Evolutionary conservation across 2,888 invertebrate species (phyloP).

Genomic region (Lamproptera curius): DNA sequence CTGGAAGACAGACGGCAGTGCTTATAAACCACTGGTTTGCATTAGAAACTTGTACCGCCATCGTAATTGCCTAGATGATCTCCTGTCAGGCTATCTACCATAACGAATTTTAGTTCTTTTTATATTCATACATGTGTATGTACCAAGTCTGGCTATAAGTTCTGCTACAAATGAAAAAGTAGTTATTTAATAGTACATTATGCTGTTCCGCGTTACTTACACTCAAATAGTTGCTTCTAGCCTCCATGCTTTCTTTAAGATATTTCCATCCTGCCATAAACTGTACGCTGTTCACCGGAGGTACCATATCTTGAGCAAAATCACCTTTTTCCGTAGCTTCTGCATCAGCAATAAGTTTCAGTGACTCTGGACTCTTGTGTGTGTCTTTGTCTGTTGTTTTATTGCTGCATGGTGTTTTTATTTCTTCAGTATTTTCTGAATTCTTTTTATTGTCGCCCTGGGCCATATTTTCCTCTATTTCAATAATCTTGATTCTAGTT

Average conservation of each 20-base stretch:
- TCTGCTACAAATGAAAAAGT: not conserved
- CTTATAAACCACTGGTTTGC: too few species aligned
- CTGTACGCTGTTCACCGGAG: constrained; percentile 81
- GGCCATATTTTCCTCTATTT: constrained; percentile 39
- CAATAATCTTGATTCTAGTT: constrained; percentile 48
- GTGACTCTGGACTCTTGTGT: constrained; percentile 40
- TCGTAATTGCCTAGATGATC: too few species aligned
- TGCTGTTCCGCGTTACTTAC: constrained; percentile 50
- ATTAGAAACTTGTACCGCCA: too few species aligned
- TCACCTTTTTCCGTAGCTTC: constrained; percentile 35
- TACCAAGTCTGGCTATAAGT: too few species aligned
- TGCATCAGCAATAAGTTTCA: constrained; percentile 40
- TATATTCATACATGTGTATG: too few species aligned
- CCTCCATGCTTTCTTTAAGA: constrained; percentile 62
- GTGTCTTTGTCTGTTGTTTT: constrained; percentile 22
- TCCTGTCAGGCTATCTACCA: too few species aligned
- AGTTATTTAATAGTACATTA: not conserved
- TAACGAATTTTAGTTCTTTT: too few species aligned
- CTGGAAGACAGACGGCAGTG: too few species aligned
- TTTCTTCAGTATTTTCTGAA: constrained; percentile 38
- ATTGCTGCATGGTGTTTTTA: constrained; percentile 24
- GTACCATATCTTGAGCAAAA: constrained; percentile 31
- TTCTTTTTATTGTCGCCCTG: constrained; percentile 49
- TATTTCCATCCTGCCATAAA: constrained; percentile 81
- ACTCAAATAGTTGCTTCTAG: constrained; percentile 79